phyloP scores from a whole-genome alignment of 2,888 invertebrate genomes.

The Prosopocoilus inquinatus region DNA sequence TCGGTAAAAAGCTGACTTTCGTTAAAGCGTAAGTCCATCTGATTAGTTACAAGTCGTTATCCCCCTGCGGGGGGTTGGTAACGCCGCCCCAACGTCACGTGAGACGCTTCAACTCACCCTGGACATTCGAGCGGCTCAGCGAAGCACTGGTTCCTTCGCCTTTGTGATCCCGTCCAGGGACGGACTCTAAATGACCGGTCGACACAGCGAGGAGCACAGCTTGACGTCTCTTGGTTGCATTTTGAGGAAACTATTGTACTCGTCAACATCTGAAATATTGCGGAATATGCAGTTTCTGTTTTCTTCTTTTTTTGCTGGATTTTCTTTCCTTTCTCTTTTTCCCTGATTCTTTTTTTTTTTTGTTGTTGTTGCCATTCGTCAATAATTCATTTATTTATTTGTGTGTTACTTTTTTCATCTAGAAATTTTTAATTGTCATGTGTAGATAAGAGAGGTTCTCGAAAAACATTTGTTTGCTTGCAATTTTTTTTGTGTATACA shows the following conservation, averaged over 20 bases:
- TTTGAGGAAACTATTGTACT: constrained; percentile 46
- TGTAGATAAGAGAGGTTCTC: too few species aligned
- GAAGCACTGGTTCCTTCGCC: constrained; percentile 20
- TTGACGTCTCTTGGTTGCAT: constrained; percentile 46
- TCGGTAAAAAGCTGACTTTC: not conserved
- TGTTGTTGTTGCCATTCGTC: too few species aligned
- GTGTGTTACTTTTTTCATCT: too few species aligned
- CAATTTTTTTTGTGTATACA: too few species aligned
- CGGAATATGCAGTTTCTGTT: constrained; percentile 42
- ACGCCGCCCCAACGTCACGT: constrained; percentile 43
- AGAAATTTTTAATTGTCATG: too few species aligned
- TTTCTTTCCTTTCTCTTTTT: constrained; percentile 29
- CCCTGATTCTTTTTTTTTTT: too few species aligned
- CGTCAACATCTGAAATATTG: constrained; percentile 50
- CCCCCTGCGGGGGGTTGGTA: constrained; percentile 42
- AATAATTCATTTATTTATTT: too few species aligned
- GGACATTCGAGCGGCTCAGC: constrained; percentile 39
- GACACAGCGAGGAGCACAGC: constrained; percentile 37
- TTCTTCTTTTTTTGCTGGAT: constrained; percentile 30
- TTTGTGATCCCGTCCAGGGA: constrained; percentile 29
- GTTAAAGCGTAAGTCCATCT: constrained; percentile 27
- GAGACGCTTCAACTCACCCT: constrained; percentile 45
- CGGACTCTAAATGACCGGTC: constrained; percentile 24
- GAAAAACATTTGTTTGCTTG: too few species aligned
- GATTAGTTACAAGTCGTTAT: constrained; percentile 47